Base-by-base conservation (phyloP, 64 coral and sea anemone genomes). In the Hydrozoanthus tunicans region DNA sequence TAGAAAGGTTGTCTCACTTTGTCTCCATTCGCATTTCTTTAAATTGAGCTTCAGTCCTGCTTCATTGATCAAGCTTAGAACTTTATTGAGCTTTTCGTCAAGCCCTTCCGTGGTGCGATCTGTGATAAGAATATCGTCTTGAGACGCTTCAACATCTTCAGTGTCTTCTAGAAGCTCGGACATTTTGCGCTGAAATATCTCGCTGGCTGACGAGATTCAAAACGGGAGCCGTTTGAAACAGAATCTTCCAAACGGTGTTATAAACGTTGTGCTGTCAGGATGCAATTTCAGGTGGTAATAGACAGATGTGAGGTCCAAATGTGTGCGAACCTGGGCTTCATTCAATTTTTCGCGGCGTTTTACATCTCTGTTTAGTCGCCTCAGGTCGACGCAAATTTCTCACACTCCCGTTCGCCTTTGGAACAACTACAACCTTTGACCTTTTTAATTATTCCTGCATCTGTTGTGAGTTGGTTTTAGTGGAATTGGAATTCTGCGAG, bases 11-110 rank as follows among this genome's bases (percentile, higher is more conserved):
- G 3, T 1, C 25, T 76, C 73, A 12, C 25, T 8, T 43, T 76
- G 73, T 76, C 82, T 85, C 67, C 51, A 54, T 53, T 17, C 11
- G n/a, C 62, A 67, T 85, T 85, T 85, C 82, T 85, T 85, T 59
- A 85, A 0, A 64, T 85, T 85, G 17, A 85, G 62, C 61, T 67
- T 85, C 20, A 20, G 20, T 20, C 20, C 20, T 20, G 20, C 20
- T 20, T 20, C 20, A 20, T 20, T 20, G 20, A 53, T 85, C 2
- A 67, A 0, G 60, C 69, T 20, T 20, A 20, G 20, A 20, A 20
- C 20, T 20, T 20, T 20, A 20, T 20, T 20, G 20, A 20, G 20
- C 20, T 20, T 20, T 20, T 20, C 20, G 20, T 20, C 20, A 20
- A 20, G 82, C 13, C 69, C 82, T 0, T 85, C 63, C 7, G 69